Percentiles rank a stretch among this genome's conserved stretches.
Conservation (phyloP, 2,888 invertebrate genomes). For the Cheiracanthium punctorium region DNA sequence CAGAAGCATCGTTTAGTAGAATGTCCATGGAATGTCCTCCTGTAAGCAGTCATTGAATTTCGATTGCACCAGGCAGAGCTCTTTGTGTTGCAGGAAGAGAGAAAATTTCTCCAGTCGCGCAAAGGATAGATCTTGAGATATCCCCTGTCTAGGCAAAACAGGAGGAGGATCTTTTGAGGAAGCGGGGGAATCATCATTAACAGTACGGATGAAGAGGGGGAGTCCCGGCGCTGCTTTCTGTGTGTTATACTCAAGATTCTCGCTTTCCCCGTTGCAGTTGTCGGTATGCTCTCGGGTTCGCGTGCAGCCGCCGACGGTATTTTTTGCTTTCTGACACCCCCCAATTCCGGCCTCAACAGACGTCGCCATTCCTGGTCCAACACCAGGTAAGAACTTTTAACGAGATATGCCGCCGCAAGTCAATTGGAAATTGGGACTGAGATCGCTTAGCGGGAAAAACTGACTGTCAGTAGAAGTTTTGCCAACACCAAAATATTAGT, state of each 20-base stretch:
- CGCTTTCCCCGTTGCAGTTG: not conserved
- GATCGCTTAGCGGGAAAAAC: too few species aligned
- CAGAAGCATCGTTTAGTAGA: too few species aligned
- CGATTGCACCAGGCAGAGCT: too few species aligned
- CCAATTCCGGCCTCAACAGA: not conserved
- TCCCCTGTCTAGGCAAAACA: not conserved
- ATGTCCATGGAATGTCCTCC: too few species aligned
- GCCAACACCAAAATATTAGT: too few species aligned
- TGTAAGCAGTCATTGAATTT: too few species aligned
- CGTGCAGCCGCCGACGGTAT: constrained; percentile 3
- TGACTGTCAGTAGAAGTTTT: too few species aligned
- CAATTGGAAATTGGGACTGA: too few species aligned
- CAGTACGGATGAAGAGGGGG: not conserved
- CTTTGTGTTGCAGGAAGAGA: not conserved
- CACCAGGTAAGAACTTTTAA: constrained; percentile 1
- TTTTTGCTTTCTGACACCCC: constrained; percentile 1
- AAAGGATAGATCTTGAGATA: constrained; percentile 4
- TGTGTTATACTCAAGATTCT: not conserved
- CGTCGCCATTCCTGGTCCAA: not conserved
- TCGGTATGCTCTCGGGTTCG: not conserved
- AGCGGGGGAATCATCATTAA: constrained; percentile 13
- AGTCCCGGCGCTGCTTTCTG: not conserved
- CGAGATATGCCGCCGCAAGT: too few species aligned
- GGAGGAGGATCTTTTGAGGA: constrained; percentile 14
- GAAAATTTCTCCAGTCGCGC: not conserved